Percentiles rank a stretch among this genome's conserved stretches.
These are phyloP conservation scores for Pocillopora damicornis DNA, from an alignment of 64 coral and sea anemone species.

Conservation along the genomic window DNA sequence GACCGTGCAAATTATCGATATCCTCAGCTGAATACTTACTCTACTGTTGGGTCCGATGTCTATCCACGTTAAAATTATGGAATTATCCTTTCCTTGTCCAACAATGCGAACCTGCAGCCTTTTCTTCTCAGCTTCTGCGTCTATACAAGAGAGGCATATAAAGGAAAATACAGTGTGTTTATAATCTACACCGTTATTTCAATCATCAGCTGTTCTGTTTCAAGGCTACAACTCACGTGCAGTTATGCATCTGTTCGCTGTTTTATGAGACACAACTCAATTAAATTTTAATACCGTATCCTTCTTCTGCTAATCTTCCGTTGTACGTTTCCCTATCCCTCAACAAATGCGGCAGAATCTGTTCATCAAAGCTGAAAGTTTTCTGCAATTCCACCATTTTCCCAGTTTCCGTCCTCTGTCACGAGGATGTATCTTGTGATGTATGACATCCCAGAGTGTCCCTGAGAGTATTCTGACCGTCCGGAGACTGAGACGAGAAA, in stretches of 20 bases:
- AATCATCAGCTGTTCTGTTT: too few species aligned
- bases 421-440: neutral
- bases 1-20: too few species aligned
- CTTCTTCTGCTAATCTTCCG: conserved; percentile 21
- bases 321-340: conserved; percentile 53
- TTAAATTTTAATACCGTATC: conserved; percentile 44
- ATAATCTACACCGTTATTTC: too few species aligned
- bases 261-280: neutral
- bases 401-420: neutral
- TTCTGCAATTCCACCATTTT: conserved; percentile 65
- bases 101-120: conserved; percentile 71
- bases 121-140: conserved; percentile 27
- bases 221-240: neutral
- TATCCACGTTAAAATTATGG: conserved; percentile 74
- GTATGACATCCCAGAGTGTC: conserved; percentile 10
- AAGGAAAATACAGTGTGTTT: neutral
- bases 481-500: neutral
- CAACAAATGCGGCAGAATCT: conserved; percentile 68
- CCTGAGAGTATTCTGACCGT: neutral
- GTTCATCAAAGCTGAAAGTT: conserved; percentile 78
- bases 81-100: conserved; percentile 82
- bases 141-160: conserved; percentile 1
- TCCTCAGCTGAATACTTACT: conserved; percentile 24
- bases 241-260: neutral
- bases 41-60: conserved; percentile 50